A percentile compares a stretch with the other conserved stretches of the same genome.
phyloP scores from a whole-genome alignment of 1,140 invertebrate species.

The Conopomorpha cramerella region DNA sequence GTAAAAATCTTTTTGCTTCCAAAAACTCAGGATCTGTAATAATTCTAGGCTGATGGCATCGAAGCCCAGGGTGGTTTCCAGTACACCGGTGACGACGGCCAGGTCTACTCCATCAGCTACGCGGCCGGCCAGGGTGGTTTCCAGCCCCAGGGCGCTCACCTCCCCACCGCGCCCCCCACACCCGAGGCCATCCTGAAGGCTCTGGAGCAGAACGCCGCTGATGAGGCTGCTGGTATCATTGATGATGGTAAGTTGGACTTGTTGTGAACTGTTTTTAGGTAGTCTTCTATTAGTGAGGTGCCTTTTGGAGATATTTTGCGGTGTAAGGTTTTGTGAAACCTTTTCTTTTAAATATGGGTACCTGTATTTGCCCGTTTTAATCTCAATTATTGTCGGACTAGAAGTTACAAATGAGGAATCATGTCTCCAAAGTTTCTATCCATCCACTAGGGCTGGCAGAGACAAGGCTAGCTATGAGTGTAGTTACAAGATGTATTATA shows the following conservation, averaged over 20 bases:
- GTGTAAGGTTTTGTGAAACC: no score
- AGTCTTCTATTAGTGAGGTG: conserved; percentile 2
- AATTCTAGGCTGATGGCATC: conserved; percentile 37
- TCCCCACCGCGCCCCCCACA: conserved; percentile 72
- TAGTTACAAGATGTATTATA: no score
- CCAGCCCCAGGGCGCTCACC: conserved; percentile 62
- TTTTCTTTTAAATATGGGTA: no score
- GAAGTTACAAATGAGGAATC: no score
- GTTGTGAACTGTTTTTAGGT: no score
- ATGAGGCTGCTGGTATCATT: conserved; percentile 29
- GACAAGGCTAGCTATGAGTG: no score
- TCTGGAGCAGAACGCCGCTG: conserved; percentile 44
- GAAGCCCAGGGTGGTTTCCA: conserved; percentile 22
- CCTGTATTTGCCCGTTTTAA: no score
- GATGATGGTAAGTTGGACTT: conserved; percentile 40
- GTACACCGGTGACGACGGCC: conserved; percentile 27
- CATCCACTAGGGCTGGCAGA: no score
- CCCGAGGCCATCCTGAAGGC: conserved; percentile 70
- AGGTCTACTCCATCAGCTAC: conserved; percentile 57
- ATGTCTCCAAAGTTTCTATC: no score
- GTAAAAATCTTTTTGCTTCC: no score
- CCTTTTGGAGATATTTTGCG: neutral
- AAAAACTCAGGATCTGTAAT: conserved; percentile 25
- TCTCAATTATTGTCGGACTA: no score
- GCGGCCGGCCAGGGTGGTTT: conserved; percentile 68